Base-by-base conservation (phyloP, 2,888 invertebrate genomes). In the Nephrocerus scutellatus region DNA sequence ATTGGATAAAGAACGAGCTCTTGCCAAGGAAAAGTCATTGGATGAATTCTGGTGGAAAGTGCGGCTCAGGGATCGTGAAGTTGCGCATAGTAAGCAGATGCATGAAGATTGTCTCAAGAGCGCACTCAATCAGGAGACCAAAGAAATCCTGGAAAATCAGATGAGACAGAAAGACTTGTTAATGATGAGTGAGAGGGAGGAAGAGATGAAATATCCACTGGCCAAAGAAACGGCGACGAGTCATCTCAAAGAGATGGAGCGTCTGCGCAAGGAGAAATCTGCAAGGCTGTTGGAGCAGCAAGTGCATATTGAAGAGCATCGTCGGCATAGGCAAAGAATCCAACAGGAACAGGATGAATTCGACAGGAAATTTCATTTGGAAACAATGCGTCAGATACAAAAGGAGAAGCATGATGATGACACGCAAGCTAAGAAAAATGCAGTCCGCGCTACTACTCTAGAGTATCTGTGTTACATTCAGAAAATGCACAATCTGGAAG, bases 401-500 rank as follows among this genome's bases (percentile, higher is more conserved):
- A 51, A 52, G 22, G 59, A 59, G 5, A 49, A 29, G 18, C 39
- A 39, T 0, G 43, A 37, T 6, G 39, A 39, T 0, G 43, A 37
- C 6, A 46, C 51, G 1, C 14, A 23, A 4, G 34, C 41, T 4
- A 45, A 47, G 13, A 58, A 58, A 32, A 42, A 38, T 14, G 50
- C 52, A 2, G 41, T 58, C 6, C 44, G 54, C 9, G 41, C 45
- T 3, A 54, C 58, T 10, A 59, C 56, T 2, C 30, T 51, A 8
- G 61, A 63, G 12, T 64, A 57, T 34, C 51, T 64, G 3, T 43
- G 36, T 2, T 66, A 63, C 39, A 48, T 56, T 10, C 51, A 53
- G 2, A 52, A 54, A 4, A 54, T 64, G 53, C 57, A 56, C 2
- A 30, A 46, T 1, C 45, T 64, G 4, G 54, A 53, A 13, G 28